Percentiles rank a stretch among this genome's conserved stretches.
Evolutionary conservation across 2,113 vertebrate species (phyloP).

Genomic region (Ailuropoda melanoleuca): DNA sequence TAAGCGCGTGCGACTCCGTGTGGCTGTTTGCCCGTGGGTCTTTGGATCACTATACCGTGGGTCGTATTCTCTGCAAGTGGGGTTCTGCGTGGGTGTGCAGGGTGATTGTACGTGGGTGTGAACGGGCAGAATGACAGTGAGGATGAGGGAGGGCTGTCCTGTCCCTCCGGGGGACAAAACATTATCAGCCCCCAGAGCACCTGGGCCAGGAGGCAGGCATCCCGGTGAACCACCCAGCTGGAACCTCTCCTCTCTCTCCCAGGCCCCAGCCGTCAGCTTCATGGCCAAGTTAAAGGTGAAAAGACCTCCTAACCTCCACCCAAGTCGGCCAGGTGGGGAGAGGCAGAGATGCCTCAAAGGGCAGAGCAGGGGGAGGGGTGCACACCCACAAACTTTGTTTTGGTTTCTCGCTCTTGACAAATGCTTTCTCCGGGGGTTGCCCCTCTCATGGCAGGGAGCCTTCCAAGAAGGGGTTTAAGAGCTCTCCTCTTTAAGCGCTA

Average conservation of each 20-base stretch:
- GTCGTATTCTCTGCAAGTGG: neutral
- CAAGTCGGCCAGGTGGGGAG: fast-evolving
- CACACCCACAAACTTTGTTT: conserved; percentile 70
- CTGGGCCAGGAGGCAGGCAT: neutral
- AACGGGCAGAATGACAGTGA: fast-evolving
- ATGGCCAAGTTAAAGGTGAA: neutral
- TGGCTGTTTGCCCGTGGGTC: fast-evolving
- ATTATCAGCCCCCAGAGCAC: neutral
- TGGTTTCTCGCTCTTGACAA: conserved; percentile 72
- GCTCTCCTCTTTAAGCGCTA: conserved; percentile 87
- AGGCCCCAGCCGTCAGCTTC: neutral
- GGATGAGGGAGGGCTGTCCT: neutral
- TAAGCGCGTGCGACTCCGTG: fast-evolving
- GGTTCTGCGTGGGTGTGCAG: neutral
- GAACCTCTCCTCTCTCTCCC: neutral
- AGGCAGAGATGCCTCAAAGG: neutral
- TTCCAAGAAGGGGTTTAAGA: conserved; percentile 85
- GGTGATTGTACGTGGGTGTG: fast-evolving
- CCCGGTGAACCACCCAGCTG: neutral
- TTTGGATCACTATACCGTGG: neutral
- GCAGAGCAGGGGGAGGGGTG: neutral
- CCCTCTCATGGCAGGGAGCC: conserved; percentile 84
- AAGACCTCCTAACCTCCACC: neutral
- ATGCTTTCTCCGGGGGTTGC: conserved; percentile 78
- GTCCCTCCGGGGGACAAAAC: neutral